A percentile compares a stretch with the other conserved stretches of the same genome.
phyloP scores from a whole-genome alignment of 2,113 vertebrate species.

The Amphilophus citrinellus region DNA sequence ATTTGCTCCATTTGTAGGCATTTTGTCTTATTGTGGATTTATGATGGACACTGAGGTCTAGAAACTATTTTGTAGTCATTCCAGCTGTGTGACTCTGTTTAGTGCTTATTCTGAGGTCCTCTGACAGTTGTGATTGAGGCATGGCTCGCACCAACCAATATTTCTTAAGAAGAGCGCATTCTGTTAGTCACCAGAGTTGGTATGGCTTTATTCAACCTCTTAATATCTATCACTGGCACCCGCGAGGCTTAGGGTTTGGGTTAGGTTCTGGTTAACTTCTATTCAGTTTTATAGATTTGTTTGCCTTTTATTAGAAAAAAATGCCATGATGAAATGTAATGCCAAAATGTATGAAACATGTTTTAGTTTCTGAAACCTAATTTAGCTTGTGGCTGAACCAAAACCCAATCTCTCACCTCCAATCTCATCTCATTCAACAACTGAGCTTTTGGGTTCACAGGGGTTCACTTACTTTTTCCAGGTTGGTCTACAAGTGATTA shows the following conservation, averaged over 20 bases:
- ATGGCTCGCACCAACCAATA: neutral
- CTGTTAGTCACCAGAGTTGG: neutral
- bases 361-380: neutral
- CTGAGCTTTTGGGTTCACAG: neutral
- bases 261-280: neutral
- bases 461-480: neutral
- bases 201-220: neutral
- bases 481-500: neutral
- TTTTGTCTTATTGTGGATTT: neutral
- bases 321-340: neutral
- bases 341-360: neutral
- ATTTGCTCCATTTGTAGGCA: slow-evolving; percentile 6
- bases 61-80: neutral
- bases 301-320: neutral
- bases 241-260: neutral
- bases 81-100: rapidly evolving
- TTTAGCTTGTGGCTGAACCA: neutral
- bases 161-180: neutral
- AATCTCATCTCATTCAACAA: neutral
- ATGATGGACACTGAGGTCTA: neutral
- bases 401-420: rapidly evolving
- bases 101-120: neutral
- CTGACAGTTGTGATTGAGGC: neutral
- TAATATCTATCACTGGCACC: neutral
- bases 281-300: rapidly evolving